Base-by-base conservation (phyloP, 2,797 vertebrate genomes). In the Otolemur crassicaudatus region DNA sequence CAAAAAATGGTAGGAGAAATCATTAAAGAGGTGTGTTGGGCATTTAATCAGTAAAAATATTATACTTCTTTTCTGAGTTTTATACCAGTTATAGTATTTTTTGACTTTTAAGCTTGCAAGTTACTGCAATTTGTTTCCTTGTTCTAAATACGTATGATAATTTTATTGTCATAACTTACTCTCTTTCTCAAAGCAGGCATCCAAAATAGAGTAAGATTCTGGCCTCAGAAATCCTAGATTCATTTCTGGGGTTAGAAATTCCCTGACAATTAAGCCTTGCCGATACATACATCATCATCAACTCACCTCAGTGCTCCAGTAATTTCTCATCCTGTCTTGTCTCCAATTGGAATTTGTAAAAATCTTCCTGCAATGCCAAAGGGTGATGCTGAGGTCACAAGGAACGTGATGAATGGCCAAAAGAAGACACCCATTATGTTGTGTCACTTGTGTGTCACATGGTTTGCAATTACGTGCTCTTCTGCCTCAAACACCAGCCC, bases 231-330 rank as follows among this genome's bases (percentile, higher is more conserved):
- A 92, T 61, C 6, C 60, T 69, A 5, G 19, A 65, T 56, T 83
- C 14, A 10, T 72, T 81, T 67, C 90, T 69, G 43, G 67, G 40
- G 3, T 63, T 72, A 56, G 40, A 23, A 40, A 63, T 77, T 73
- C 34, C 34, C 73, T 84, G 29, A 61, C 73, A 92, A 93, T 58
- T 84, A 94, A 69, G 65, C 40, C n/a, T 60, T 84, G 53, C 31
- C 89, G 77, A 85, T 37, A n/a, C 43, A 31, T 80, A 37, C 43
- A 31, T 84, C 65, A 87, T 83, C 58, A 94, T 73, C 84, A 92
- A 31, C 53, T 93, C 91, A 69, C 12, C 40, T 80, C 60, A 67
- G 16, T 29, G 58, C 29, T 87, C 40, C 53, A 67, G 56, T 37
- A 91, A 69, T 76, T 56, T n/a, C 58, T 91, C 56, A 94, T 11